Base-by-base conservation (phyloP, 2,888 invertebrate genomes). In the Cyclophora punctaria region DNA sequence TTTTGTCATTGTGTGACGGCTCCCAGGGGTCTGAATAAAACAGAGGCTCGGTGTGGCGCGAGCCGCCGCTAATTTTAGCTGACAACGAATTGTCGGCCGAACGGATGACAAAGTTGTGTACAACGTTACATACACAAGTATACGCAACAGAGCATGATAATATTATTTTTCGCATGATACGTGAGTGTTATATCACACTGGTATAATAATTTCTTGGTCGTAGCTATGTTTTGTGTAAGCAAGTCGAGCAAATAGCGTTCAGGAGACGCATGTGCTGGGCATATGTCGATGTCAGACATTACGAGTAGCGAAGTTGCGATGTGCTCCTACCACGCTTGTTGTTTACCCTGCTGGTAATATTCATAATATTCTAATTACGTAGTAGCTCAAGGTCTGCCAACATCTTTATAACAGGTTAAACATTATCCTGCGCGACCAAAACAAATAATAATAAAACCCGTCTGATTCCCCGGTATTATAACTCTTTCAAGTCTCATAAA, bases 1-100 rank as follows among this genome's bases (percentile, higher is more conserved):
- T 20, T 81, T 74, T 76, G 60, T 80, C 80, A 82, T 82, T 82
- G 80, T 79, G 78, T 72, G 71, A 68, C 68, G 67, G 74, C 67
- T 78, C 83, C 80, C 81, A 69, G 67, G 79, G 78, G 81, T 53
- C 74, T 82, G 81, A 82, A 83, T 83, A 85, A 81, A 83, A 84
- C 76, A 81, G 76, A 74, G 77, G 72, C 75, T 67, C 72, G 71
- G 75, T 71, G 66, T 71, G 69, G 67, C 64, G 58, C 72, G 75
- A 75, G 77, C 73, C 69, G 67, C 65, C 73, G 75, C 73, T 81
- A 80, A 83, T 85, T 83, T 82, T 64, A 63, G 55, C 63, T 65
- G 75, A 73, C 77, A 80, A 76, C 71, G 72, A 70, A 71, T 76
- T 64, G 71, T 61, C 71, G 61, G 64, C 60, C 65, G 66, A 64